Evolutionary conservation across 2,888 invertebrate genomes (phyloP).

Genomic region (Cephus nigrinus): DNA sequence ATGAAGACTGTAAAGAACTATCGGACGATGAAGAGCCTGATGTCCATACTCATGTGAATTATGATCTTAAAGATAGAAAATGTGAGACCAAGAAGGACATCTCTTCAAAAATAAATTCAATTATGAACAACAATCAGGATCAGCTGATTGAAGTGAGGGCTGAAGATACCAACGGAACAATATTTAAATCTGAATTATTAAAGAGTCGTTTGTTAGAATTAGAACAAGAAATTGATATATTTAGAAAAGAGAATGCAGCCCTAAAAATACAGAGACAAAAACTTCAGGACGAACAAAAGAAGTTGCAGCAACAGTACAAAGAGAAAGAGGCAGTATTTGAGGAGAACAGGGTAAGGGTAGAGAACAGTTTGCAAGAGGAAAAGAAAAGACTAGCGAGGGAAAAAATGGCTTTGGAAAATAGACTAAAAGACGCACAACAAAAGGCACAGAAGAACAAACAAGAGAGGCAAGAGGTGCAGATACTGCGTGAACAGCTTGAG

Average conservation of each 20-base stretch:
- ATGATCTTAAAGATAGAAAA: no score
- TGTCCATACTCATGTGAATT: no score
- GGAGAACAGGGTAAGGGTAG: constrained; percentile 72
- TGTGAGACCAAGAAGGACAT: no score
- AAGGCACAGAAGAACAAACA: constrained; percentile 75
- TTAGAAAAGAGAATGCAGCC: constrained; percentile 69
- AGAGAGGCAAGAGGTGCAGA: constrained; percentile 77
- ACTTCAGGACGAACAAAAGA: constrained; percentile 68
- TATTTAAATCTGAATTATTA: constrained; percentile 72
- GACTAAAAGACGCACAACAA: constrained; percentile 73
- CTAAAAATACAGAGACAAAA: constrained; percentile 62
- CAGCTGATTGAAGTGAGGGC: constrained; percentile 49
- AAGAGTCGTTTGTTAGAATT: constrained; percentile 74
- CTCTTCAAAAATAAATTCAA: no score
- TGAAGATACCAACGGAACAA: constrained; percentile 64
- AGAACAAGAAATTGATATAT: constrained; percentile 73
- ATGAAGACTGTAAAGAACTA: background rate
- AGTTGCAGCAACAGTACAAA: constrained; percentile 69
- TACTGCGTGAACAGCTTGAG: constrained; percentile 74
- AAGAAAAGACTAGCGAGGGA: constrained; percentile 77
- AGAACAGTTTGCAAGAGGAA: constrained; percentile 77
- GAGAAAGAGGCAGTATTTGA: constrained; percentile 74
- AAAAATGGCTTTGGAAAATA: constrained; percentile 74
- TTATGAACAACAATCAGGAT: no score
- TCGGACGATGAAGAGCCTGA: background rate